Evolutionary conservation across 1,140 invertebrate species (phyloP).

Genomic region (Panagrolaimus sp.): DNA sequence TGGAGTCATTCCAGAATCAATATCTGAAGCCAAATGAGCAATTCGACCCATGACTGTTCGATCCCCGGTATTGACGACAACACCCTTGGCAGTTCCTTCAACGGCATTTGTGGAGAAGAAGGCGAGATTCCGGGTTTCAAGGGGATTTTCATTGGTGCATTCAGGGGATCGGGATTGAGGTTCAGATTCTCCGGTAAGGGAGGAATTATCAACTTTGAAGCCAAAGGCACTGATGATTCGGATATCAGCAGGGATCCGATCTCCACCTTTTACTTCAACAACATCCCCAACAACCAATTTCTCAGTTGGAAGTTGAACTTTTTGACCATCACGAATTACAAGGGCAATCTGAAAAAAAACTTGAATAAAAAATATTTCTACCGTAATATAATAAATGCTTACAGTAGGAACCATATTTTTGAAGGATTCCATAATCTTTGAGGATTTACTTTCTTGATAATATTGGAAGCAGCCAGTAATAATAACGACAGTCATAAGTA

Average conservation of each 20-base stretch:
- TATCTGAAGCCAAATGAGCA: constrained; percentile 62
- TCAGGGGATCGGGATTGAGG: constrained; percentile 60
- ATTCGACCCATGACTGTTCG: constrained; percentile 71
- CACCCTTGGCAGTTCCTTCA: constrained; percentile 61
- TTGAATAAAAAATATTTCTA: constrained; percentile 12
- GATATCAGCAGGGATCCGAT: constrained; percentile 77
- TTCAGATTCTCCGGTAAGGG: constrained; percentile 61
- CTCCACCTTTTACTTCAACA: constrained; percentile 74
- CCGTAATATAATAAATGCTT: constrained; percentile 22
- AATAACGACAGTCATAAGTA: constrained; percentile 86
- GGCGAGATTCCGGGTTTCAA: constrained; percentile 63
- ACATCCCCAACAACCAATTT: constrained; percentile 75
- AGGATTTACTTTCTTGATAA: constrained; percentile 91
- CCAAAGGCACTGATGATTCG: constrained; percentile 69
- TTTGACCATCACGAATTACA: constrained; percentile 56
- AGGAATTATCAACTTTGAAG: constrained; percentile 67
- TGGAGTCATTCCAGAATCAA: constrained; percentile 62
- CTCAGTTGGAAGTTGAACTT: constrained; percentile 61
- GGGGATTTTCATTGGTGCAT: constrained; percentile 61
- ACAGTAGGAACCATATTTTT: constrained; percentile 65
- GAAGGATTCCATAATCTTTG: constrained; percentile 72
- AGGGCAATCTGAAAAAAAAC: constrained; percentile 43
- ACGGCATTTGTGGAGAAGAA: constrained; percentile 64
- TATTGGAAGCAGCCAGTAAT: constrained; percentile 95
- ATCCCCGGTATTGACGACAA: constrained; percentile 94